Evolutionary conservation across 92 coral and sea anemone genomes (phyloP).

Genomic region (Phenganax stokvisi): DNA sequence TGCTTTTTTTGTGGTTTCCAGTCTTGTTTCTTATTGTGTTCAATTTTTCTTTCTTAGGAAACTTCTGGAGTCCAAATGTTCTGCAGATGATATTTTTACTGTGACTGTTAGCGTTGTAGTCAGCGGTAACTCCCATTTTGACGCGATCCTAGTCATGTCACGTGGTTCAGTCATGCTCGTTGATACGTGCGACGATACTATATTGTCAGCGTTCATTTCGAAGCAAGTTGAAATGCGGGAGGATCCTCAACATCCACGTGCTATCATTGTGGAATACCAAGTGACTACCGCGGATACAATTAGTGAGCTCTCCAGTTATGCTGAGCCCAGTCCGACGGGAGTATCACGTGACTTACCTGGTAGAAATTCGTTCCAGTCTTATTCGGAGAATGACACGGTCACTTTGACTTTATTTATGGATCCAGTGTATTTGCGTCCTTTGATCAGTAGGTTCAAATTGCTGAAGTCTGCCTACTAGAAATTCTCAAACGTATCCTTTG

Average conservation of each 20-base stretch:
- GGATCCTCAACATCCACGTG: slow-evolving; percentile 32
- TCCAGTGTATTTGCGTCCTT: slow-evolving; percentile 27
- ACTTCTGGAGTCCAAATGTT: not conserved
- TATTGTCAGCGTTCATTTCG: slow-evolving; percentile 27
- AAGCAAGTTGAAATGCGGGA: slow-evolving; percentile 43
- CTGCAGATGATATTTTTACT: not conserved
- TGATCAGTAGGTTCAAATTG: slow-evolving; percentile 16
- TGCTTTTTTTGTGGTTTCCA: not conserved
- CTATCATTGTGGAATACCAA: slow-evolving; percentile 15
- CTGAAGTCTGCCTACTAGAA: slow-evolving; percentile 16
- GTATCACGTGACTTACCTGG: slow-evolving; percentile 11
- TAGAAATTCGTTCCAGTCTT: not conserved
- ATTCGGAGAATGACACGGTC: slow-evolving; percentile 11
- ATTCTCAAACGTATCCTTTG: not conserved
- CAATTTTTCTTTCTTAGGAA: slow-evolving; percentile 19
- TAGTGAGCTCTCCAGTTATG: slow-evolving; percentile 24
- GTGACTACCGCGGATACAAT: slow-evolving; percentile 7
- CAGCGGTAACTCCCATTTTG: slow-evolving; percentile 34
- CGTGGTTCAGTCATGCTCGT: slow-evolving; percentile 19
- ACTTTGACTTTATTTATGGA: slow-evolving; percentile 32
- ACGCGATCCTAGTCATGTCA: slow-evolving; percentile 28
- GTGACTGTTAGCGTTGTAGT: slow-evolving; percentile 23
- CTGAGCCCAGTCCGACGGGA: slow-evolving; percentile 3
- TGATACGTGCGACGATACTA: slow-evolving; percentile 32
- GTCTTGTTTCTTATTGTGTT: not conserved